phyloP scores from a whole-genome alignment of 2,888 invertebrate species.

The Brenthis daphne region DNA sequence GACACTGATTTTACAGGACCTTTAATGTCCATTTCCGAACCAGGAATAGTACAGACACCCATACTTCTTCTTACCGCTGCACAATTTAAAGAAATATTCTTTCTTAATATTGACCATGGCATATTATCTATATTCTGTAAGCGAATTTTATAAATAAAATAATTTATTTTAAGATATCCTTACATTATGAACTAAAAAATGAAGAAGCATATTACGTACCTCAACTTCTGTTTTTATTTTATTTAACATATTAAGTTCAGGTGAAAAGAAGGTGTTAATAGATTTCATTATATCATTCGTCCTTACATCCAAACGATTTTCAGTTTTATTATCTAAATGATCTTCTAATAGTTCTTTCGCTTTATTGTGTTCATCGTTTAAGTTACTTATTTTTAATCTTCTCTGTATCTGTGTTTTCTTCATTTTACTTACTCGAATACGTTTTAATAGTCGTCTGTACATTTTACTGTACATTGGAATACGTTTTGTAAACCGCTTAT shows the following conservation, averaged over 20 bases:
- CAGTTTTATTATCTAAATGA: neutral
- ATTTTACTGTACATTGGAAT: constrained; percentile 15
- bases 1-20: constrained; percentile 41
- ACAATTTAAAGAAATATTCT: constrained; percentile 40
- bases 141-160: neutral
- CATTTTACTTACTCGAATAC: neutral
- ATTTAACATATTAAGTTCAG: constrained; percentile 14
- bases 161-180: neutral
- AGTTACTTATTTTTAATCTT: neutral
- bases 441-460: constrained; percentile 14
- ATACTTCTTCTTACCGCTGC: constrained; percentile 18
- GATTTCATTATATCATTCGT: neutral
- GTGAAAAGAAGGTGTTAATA: constrained; percentile 1
- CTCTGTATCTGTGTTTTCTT: neutral
- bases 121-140: constrained; percentile 25
- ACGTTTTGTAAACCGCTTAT: neutral
- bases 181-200: neutral
- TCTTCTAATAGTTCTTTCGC: neutral
- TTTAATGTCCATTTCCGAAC: constrained; percentile 39
- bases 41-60: constrained; percentile 25
- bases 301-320: neutral
- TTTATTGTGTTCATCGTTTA: neutral
- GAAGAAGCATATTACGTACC: constrained; percentile 3
- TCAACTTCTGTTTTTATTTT: constrained; percentile 11
- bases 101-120: constrained; percentile 39